Conservation (phyloP, 2,888 invertebrate species). For the Oxyteleia sp. region DNA sequence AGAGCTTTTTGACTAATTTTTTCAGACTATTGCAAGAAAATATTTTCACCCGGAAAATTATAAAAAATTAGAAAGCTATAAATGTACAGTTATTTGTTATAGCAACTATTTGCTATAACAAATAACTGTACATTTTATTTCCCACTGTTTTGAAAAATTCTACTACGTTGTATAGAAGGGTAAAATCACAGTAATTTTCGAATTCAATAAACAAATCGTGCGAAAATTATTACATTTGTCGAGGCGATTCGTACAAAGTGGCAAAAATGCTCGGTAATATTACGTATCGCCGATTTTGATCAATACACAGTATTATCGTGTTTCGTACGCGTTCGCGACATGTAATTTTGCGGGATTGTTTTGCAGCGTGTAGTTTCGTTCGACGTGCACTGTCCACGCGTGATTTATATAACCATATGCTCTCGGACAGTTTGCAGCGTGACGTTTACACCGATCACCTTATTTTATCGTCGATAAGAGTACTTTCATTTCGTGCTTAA, state of each 20-base stretch:
- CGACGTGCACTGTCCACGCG: constrained; percentile 46
- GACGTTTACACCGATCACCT: constrained; percentile 58
- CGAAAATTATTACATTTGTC: constrained; percentile 45
- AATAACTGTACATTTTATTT: too few relatives aligned
- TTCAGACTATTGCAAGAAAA: too few relatives aligned
- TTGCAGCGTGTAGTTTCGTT: constrained; percentile 42
- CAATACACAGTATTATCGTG: constrained; percentile 50
- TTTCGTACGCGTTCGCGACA: constrained; percentile 24
- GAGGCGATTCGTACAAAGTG: constrained; percentile 30
- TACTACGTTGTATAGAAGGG: background rate
- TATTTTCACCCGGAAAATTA: too few relatives aligned
- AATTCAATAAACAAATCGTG: constrained; percentile 41
- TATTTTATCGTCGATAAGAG: constrained; percentile 50
- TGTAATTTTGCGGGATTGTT: constrained; percentile 61
- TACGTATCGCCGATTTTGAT: constrained; percentile 44
- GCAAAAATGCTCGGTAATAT: constrained; percentile 52
- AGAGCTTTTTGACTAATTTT: too few relatives aligned
- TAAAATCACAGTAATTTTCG: constrained; percentile 35
- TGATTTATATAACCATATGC: constrained; percentile 59
- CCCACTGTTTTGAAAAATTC: too few relatives aligned
- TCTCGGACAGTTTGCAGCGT: constrained; percentile 40
- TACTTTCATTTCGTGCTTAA: constrained; percentile 51
- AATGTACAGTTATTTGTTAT: too few relatives aligned
- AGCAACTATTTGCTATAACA: too few relatives aligned
- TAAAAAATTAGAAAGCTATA: too few relatives aligned